Evolutionary conservation across 2,113 vertebrate species (phyloP), one percentile per base, ranked within the genome.

Genomic region (Ceuthmochares aereus): DNA sequence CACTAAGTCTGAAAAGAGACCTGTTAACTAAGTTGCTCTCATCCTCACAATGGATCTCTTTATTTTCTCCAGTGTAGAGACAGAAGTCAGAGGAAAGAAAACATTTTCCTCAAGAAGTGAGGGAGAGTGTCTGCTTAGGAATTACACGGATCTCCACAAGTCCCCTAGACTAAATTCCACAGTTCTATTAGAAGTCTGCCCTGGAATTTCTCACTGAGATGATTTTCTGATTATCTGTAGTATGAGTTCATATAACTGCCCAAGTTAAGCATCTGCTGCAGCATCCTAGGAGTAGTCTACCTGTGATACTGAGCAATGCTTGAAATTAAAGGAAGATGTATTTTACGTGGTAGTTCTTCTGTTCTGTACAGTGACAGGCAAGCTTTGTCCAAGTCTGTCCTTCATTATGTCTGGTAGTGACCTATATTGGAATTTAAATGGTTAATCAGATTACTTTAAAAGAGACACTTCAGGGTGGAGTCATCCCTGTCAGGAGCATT

Each of bases 401-500:
- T 59, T 76, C 16, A 1, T 42, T 69, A n/a, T 89, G 90, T 60
- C 77, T 83, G 64, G n/a, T 63, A 84, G 51, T 83, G 70, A 89
- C 56, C 77, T 18, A 7, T 60, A 75, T 77, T 84, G 87, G 89
- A 49, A 51, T 5, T 81, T 85, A 83, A 81, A 77, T 58, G 42
- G 90, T 93, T 96, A 95, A 95, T 93, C 54, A 56, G 73, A 58
- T 90, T 84, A 76, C 52, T 87, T 92, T 64, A 75, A 75, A 72
- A 79, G 82, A 91, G 63, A 14, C 49, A 22, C 69, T 89, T 64
- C 4, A 93, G 94, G 91, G 93, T 93, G 94, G 95, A 95, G 94
- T 88, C 62, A 23, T 34, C 55, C 30, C 30, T 84, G 78, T 94
- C 77, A 85, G 88, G 93, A 90, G 60, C 55, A 75, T 69, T 87